phyloP scores from a whole-genome alignment of 2,797 vertebrate genomes.

The Myiotriccus ornatus region DNA sequence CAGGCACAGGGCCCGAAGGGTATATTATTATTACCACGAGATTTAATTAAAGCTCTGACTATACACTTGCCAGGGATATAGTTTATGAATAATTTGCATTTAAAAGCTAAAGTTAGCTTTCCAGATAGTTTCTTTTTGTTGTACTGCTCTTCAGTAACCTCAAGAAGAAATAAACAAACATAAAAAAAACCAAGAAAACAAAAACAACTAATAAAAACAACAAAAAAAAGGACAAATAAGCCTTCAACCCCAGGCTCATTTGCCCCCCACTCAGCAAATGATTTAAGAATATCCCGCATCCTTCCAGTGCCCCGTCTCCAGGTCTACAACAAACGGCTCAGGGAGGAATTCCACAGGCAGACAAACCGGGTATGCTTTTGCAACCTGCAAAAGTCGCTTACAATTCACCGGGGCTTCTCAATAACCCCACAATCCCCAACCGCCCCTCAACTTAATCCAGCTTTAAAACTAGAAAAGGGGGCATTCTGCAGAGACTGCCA shows the following conservation, averaged over 20 bases:
- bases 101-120: slow-evolving; percentile 8
- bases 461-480: not conserved
- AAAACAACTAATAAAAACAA: not conserved
- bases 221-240: not conserved
- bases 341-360: not conserved
- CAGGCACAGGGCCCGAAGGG: not conserved
- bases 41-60: slow-evolving; percentile 31
- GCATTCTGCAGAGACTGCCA: not conserved
- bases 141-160: not conserved
- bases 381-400: not conserved
- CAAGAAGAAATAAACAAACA: rapidly evolving
- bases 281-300: not conserved
- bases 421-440: not conserved
- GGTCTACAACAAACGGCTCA: not conserved
- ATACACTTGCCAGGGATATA: not conserved
- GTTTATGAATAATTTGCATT: not conserved
- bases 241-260: not conserved
- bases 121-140: not conserved
- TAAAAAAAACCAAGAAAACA: not conserved
- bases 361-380: not conserved
- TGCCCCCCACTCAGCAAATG: not conserved
- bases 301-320: not conserved
- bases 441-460: not conserved
- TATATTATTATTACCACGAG: not conserved
- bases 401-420: not conserved